These are phyloP conservation scores for Hoplodrina blanda DNA, from an alignment of 2,888 invertebrate species.

Conservation along the genomic window DNA sequence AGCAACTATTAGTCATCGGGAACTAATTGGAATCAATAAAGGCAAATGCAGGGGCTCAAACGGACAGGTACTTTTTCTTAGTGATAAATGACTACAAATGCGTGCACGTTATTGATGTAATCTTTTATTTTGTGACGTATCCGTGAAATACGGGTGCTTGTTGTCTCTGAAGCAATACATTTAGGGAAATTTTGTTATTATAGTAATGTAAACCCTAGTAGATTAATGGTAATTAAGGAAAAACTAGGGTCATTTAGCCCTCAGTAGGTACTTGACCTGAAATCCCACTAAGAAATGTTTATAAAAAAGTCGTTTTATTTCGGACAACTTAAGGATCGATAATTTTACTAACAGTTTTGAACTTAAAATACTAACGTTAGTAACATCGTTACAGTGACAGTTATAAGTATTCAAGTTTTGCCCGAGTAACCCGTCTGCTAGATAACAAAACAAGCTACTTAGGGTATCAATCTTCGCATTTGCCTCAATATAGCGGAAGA, in stretches of 20 bases:
- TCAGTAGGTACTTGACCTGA: neutral
- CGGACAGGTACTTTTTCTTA: conserved; percentile 60
- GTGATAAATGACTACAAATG: conserved; percentile 54
- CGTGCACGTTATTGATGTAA: conserved; percentile 47
- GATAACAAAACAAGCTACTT: no score
- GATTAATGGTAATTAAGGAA: no score
- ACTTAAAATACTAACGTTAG: no score
- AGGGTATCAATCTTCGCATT: no score
- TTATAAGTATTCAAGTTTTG: no score
- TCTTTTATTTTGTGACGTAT: conserved; percentile 48
- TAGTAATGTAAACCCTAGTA: neutral
- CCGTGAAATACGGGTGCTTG: conserved; percentile 18
- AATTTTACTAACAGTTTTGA: no score
- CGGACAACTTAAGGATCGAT: no score
- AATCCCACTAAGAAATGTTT: no score
- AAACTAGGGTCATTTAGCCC: neutral
- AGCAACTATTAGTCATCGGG: conserved; percentile 56
- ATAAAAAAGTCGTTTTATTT: no score
- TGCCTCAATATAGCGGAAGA: no score
- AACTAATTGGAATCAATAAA: conserved; percentile 66
- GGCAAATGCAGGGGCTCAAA: conserved; percentile 51
- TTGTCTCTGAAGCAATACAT: conserved; percentile 2
- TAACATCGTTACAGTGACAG: no score
- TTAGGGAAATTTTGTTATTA: neutral
- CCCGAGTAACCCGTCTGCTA: no score